Conservation (phyloP, 2,888 invertebrate species). For the Cosmorhoe ocellata region DNA sequence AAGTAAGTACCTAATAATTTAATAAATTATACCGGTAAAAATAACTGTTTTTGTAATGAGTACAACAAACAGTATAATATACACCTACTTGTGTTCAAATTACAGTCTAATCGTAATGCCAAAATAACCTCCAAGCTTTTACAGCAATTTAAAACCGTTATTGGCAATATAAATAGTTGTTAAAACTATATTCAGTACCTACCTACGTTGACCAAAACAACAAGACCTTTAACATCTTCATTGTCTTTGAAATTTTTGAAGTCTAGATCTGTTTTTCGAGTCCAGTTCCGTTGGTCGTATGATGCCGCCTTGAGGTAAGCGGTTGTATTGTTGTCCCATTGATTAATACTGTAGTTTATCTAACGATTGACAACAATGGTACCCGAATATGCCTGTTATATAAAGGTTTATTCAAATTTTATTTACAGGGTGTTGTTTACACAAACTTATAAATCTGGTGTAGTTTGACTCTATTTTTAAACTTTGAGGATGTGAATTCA, state of each 20-base stretch:
- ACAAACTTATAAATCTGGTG: constrained; percentile 4
- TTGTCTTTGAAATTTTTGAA: not conserved
- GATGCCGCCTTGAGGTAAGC: constrained; percentile 65
- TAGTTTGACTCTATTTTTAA: not conserved
- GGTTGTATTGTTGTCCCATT: constrained; percentile 73
- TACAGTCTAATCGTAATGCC: too few species aligned
- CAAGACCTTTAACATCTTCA: not conserved
- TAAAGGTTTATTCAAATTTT: constrained; percentile 68
- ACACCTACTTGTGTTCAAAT: too few species aligned
- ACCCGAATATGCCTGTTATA: constrained; percentile 59
- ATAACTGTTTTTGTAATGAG: too few species aligned
- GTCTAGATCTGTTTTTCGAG: too few species aligned
- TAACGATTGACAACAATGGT: constrained; percentile 79
- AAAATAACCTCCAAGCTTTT: too few species aligned
- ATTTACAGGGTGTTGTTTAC: constrained; percentile 58
- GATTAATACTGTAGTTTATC: constrained; percentile 79
- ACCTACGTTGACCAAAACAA: not conserved
- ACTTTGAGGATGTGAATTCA: too few species aligned
- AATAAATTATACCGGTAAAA: too few species aligned
- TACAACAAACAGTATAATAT: too few species aligned
- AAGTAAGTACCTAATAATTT: too few species aligned
- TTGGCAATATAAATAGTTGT: too few species aligned
- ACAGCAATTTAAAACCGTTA: too few species aligned
- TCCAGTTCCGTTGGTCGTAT: constrained; percentile 48
- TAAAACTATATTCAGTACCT: too few species aligned